Base-by-base conservation (phyloP, 2,113 vertebrate species). In the Sula dactylatra region DNA sequence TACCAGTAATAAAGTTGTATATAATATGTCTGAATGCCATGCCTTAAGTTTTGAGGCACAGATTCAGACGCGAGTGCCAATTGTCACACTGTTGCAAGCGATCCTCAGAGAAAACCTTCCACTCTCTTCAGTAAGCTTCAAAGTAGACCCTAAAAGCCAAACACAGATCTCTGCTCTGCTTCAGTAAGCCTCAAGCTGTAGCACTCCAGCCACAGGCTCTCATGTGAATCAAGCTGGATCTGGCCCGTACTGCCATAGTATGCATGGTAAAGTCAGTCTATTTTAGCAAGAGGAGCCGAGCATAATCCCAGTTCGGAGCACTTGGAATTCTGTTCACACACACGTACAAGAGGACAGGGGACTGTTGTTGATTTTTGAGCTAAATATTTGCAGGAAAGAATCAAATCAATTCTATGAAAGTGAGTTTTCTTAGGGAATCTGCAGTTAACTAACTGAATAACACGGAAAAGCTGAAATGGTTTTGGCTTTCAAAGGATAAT, bases 251-350 rank as follows among this genome's bases (percentile, higher is more conserved):
- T 58, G 42, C 71, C 40, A 9, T 0, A 8, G 17, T 4, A 27
- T 1, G 4, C 11, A 1, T 3, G 29, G 13, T 17, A 17, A 72
- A 20, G 27, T 20, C 32, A 24, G 17, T 6, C 5, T 26, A 12
- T 17, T 44, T 54, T 26, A 42, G 34, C 55, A 54, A 11, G 49
- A 83, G 62, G 29, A 34, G 34, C 44, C 11, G 15, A 65, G 67
- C 22, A 1, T 12, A 21, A 8, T 14, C 26, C 49, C 62, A 38
- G 31, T 13, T 47, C 56, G 26, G 34, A 54, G 38, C 80, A 19
- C 44, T 6, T 25, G 16, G 34, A 70, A 36, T 16, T 18, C 31
- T 56, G 12, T 44, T 55, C n/a, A 13, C 6, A 7, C 34, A 18
- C 34, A 22, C 1, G 0, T 31, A 14, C 25, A 21, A 12, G 49